Evolutionary conservation across 2,113 vertebrate genomes (phyloP).

Genomic region (Cephalopholis sonnerati): DNA sequence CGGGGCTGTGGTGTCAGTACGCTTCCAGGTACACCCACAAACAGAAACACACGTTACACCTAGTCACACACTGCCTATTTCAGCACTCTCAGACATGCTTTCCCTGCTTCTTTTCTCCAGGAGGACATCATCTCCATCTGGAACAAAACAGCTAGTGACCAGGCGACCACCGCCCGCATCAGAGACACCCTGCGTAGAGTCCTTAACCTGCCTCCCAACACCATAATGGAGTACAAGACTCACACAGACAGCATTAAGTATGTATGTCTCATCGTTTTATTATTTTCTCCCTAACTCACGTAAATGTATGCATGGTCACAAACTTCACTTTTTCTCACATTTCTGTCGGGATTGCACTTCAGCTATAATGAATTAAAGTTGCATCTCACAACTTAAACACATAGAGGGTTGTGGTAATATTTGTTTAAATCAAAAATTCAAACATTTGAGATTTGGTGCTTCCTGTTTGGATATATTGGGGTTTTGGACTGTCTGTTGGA

Average conservation of each 20-base stretch:
- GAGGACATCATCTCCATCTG: conserved; percentile 91
- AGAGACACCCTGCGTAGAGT: conserved; percentile 88
- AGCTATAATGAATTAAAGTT: background rate
- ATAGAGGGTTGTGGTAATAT: background rate
- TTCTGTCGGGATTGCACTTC: background rate
- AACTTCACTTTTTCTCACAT: background rate
- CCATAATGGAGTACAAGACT: conserved; percentile 90
- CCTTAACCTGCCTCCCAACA: conserved; percentile 88
- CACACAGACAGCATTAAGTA: conserved; percentile 90
- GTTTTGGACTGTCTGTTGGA: background rate
- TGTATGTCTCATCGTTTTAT: conserved; percentile 75
- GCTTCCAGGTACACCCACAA: conserved; percentile 84
- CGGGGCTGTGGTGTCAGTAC: conserved; percentile 88
- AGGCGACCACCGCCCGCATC: conserved; percentile 87
- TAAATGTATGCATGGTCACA: conserved; percentile 36
- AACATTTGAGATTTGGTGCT: background rate
- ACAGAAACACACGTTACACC: background rate
- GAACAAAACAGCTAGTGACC: conserved; percentile 90
- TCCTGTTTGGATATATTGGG: background rate
- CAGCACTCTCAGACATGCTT: conserved; percentile 49
- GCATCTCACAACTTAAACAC: too few relatives aligned
- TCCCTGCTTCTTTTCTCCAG: conserved; percentile 64
- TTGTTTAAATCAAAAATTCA: background rate
- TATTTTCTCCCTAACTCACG: conserved; percentile 41
- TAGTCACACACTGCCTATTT: background rate